phyloP scores from a whole-genome alignment of 92 coral and sea anemone species.

The Palythoa caribaeorum region DNA sequence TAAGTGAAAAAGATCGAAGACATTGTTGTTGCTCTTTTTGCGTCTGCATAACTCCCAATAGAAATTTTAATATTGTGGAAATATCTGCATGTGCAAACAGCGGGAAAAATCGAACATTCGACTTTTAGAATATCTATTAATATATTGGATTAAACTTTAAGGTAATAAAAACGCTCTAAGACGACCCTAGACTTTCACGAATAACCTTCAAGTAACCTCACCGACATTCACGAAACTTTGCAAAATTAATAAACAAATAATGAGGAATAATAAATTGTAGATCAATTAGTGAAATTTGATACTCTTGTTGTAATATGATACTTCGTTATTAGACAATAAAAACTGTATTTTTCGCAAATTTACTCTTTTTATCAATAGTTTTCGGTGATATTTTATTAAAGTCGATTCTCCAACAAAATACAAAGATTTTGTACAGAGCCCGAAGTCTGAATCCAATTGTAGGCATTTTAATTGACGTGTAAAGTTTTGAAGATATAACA shows the following conservation, averaged over 20 bases:
- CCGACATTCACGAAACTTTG: not conserved
- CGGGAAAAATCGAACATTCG: no score
- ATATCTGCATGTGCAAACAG: no score
- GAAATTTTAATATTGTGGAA: no score
- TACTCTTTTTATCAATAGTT: not conserved
- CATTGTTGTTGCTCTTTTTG: no score
- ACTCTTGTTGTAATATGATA: not conserved
- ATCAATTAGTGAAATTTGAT: not conserved
- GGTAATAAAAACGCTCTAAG: slow-evolving; percentile 3
- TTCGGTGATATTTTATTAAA: not conserved
- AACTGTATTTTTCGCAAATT: slow-evolving; percentile 1
- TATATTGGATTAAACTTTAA: no score
- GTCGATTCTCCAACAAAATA: slow-evolving; percentile 3
- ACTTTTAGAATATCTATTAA: no score
- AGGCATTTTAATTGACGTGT: not conserved
- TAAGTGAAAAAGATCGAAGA: no score
- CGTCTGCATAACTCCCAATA: no score
- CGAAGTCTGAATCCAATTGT: not conserved
- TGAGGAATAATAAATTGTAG: not conserved
- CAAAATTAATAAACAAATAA: not conserved
- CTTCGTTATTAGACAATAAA: not conserved
- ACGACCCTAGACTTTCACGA: not conserved
- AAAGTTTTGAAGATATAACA: not conserved
- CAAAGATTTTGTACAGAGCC: not conserved
- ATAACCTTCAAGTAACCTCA: not conserved